Conservation (phyloP, 2,797 vertebrate genomes). For the Melanotaenia trifasciata region DNA sequence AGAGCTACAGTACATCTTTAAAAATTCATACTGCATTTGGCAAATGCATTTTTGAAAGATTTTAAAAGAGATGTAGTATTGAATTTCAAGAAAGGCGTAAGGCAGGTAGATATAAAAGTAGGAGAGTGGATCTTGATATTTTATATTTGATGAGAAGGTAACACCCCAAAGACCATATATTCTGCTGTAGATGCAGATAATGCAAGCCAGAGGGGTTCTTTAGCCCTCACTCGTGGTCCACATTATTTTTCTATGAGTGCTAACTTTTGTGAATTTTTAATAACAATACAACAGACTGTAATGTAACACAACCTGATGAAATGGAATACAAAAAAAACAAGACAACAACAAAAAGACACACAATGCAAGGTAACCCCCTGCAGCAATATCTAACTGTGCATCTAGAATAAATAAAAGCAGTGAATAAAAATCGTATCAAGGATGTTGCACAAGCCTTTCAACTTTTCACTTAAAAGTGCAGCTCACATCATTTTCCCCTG, state of each 20-base stretch:
- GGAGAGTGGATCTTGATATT: too few relatives aligned
- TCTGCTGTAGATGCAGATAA: neutral
- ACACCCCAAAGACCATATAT: neutral
- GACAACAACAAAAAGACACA: constrained; percentile 13
- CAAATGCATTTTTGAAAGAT: neutral
- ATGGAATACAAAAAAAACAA: constrained; percentile 25
- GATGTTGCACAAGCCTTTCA: constrained; percentile 49
- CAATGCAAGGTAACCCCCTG: constrained; percentile 37
- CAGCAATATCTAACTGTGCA: neutral
- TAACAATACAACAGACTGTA: constrained; percentile 11
- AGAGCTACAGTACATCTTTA: neutral
- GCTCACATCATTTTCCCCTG: constrained; percentile 31
- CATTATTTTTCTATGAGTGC: neutral
- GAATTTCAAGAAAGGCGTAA: too few relatives aligned
- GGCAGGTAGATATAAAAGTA: too few relatives aligned
- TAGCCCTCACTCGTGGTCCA: neutral
- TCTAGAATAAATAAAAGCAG: constrained; percentile 41
- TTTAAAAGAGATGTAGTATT: neutral
- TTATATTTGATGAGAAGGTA: neutral
- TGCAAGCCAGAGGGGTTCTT: constrained; percentile 1
- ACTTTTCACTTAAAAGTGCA: constrained; percentile 37
- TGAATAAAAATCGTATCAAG: constrained; percentile 35
- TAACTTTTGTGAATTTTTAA: too few relatives aligned
- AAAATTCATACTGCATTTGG: neutral
- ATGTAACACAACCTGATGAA: too few relatives aligned